Base-by-base conservation (phyloP, 92 coral and sea anemone species). In the Parazoanthus darwini region DNA sequence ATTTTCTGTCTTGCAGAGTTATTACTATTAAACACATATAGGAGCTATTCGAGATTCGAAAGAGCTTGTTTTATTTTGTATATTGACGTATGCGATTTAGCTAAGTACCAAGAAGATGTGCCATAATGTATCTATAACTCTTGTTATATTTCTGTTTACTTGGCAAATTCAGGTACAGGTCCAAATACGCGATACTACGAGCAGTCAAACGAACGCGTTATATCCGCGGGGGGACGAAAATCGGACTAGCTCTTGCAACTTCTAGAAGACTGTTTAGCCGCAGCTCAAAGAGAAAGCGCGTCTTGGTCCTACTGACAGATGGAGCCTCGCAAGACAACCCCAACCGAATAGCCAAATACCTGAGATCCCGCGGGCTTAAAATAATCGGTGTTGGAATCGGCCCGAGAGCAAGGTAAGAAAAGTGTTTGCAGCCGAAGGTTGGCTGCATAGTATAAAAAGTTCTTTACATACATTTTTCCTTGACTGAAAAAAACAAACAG, bases 241-340 rank as follows among this genome's bases (percentile, higher is more conserved):
- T 94, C 25, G 94, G 94, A 9, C 59, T 33, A 20, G 98, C 96
- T 23, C 75, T 95, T 50, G 63, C 2, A 10, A 29, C 33, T 35
- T 93, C 90, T 5, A 26, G 58, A 38, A 42, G 77, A n/a, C n/a
- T 85, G 35, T 87, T 95, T 15, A 84, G 90, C 8, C 80, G 86
- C 25, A 81, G 94, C 56, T 86, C 92, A 10, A 75, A 87, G 26
- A 89, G 89, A 23, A 88, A 92, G 50, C 82, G 93, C 50, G 89
- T 89, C 36, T 37, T 84, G 37, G 73, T 94, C 4, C 29, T 84
- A 6, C 23, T 95, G 59, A 92, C 93, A 13, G 95, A 78, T 77
- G 98, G 96, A n/a, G 85, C 15, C 16, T 79, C 96, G 3, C 79
- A 81, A 15, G 98, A 95, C 54, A 88, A 92, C 68, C 90, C 92